Conservation (phyloP, 2,888 invertebrate genomes). For the Pheosia gnoma region DNA sequence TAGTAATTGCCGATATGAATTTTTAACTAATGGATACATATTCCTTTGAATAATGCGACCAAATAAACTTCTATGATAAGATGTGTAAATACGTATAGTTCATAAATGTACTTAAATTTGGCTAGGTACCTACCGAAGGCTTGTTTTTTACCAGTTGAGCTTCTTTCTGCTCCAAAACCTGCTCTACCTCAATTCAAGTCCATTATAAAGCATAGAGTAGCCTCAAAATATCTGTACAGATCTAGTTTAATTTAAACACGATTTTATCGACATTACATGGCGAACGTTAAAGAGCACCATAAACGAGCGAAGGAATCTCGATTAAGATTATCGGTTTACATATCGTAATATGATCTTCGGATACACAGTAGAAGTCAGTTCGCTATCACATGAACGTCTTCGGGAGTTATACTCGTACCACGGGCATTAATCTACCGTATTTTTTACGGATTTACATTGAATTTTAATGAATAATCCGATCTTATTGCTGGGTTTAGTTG, state of each 20-base stretch:
- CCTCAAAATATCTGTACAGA: constrained; percentile 36
- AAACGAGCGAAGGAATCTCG: constrained; percentile 64
- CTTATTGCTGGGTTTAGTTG: constrained; percentile 25
- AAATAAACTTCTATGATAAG: background rate
- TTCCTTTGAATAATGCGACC: background rate
- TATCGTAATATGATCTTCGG: constrained; percentile 59
- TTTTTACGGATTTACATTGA: constrained; percentile 56
- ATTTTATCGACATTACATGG: constrained; percentile 65
- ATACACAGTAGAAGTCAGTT: constrained; percentile 51
- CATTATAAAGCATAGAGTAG: background rate
- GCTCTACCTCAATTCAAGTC: background rate
- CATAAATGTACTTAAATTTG: too few species aligned
- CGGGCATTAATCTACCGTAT: constrained; percentile 61
- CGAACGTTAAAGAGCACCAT: constrained; percentile 61
- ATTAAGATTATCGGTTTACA: constrained; percentile 67
- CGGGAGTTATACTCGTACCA: constrained; percentile 52
- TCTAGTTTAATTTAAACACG: constrained; percentile 51
- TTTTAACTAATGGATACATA: background rate
- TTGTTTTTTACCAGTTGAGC: too few species aligned
- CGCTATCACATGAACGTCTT: constrained; percentile 67
- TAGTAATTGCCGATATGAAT: background rate
- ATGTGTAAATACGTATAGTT: too few species aligned
- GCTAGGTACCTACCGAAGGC: too few species aligned
- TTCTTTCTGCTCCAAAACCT: too few species aligned
- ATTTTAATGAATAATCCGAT: constrained; percentile 46